Percentiles rank a stretch among this genome's conserved stretches.
Evolutionary conservation across 1,140 invertebrate species (phyloP).

Genomic region (Dendrolimus punctatus): DNA sequence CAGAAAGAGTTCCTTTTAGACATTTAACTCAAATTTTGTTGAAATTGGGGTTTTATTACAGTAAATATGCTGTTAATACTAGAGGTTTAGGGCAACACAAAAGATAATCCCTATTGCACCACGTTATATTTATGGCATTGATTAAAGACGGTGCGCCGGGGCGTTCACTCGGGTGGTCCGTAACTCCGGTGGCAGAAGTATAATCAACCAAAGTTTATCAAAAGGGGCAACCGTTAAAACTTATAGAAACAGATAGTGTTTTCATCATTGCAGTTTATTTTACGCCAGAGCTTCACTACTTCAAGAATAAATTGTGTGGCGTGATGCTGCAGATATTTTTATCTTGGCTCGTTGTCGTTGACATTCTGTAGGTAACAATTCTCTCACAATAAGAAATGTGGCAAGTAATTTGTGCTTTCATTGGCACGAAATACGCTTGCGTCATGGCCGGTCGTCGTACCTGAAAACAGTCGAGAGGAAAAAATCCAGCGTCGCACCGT

Average conservation of each 20-base stretch:
- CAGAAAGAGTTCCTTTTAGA: too few relatives aligned
- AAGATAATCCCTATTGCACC: slow-evolving; percentile 56
- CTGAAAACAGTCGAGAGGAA: slow-evolving; percentile 28
- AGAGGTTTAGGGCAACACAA: slow-evolving; percentile 33
- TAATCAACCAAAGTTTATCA: slow-evolving; percentile 49
- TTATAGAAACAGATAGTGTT: slow-evolving; percentile 30
- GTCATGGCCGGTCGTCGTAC: slow-evolving; percentile 48
- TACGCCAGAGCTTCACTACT: slow-evolving; percentile 16
- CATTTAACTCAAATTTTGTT: slow-evolving; percentile 4
- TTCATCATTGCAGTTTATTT: slow-evolving; percentile 21
- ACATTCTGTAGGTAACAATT: slow-evolving; percentile 28
- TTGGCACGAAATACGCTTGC: slow-evolving; percentile 25
- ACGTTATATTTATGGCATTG: slow-evolving; percentile 55
- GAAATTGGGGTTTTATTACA: slow-evolving; percentile 16
- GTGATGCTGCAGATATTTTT: slow-evolving; percentile 29
- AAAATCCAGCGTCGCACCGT: slow-evolving; percentile 22
- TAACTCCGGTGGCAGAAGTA: slow-evolving; percentile 30
- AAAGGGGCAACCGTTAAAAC: slow-evolving; percentile 45
- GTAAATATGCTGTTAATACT: slow-evolving; percentile 41
- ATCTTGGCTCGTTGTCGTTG: slow-evolving; percentile 34
- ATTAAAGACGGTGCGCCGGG: slow-evolving; percentile 23
- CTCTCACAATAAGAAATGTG: slow-evolving; percentile 24
- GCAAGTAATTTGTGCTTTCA: slow-evolving; percentile 33
- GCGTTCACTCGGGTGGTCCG: slow-evolving; percentile 44
- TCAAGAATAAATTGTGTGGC: slow-evolving; percentile 24